phyloP scores from a whole-genome alignment of 2,888 invertebrate genomes.

The Cephus nigrinus region DNA sequence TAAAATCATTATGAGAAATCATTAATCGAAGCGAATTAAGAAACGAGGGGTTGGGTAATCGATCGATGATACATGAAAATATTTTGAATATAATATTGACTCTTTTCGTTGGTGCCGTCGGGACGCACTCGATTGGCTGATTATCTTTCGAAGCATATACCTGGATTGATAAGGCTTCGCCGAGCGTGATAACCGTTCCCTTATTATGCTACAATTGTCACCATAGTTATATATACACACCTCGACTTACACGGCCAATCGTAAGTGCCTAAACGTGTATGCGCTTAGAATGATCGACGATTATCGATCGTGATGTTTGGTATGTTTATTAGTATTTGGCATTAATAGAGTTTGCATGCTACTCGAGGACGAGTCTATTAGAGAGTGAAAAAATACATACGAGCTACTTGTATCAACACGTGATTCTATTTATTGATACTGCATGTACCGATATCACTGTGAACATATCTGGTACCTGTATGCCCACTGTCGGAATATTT shows the following conservation, averaged over 20 bases:
- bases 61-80: neutral
- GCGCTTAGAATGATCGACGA: neutral
- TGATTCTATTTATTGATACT: neutral
- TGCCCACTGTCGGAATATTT: neutral
- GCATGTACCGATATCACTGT: neutral
- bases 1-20: neutral
- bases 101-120: neutral
- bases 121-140: neutral
- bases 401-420: neutral
- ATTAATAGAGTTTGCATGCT: neutral
- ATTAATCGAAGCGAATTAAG: neutral
- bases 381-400: neutral
- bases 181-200: conserved; percentile 11
- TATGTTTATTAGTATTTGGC: neutral
- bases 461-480: neutral
- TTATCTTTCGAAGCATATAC: neutral
- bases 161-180: conserved; percentile 7
- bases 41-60: neutral
- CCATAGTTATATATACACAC: conserved; percentile 14
- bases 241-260: neutral
- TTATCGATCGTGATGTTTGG: neutral
- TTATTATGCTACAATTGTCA: conserved; percentile 11
- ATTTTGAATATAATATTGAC: neutral
- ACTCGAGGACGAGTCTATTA: neutral
- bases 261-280: neutral